Base-by-base conservation (phyloP, 2,888 invertebrate genomes). In the Melieria crassipennis region DNA sequence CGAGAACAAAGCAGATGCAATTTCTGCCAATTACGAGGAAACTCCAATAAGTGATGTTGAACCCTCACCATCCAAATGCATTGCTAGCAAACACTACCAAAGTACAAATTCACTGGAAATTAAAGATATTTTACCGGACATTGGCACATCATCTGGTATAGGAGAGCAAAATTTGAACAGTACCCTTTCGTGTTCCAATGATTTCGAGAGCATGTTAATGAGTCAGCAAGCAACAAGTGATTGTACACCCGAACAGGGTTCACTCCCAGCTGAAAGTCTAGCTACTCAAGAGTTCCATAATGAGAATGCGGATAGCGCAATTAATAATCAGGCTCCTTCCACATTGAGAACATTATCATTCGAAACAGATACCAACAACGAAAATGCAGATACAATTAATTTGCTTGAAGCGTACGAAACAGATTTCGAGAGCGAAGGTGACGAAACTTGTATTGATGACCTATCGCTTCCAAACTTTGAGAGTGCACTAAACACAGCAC, bases 391-490 rank as follows among this genome's bases (percentile, higher is more conserved):
- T 61, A 71, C 68, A n/a, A 30, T 3, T 30, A 30, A 30, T 30
- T 30, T 30, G 30, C 30, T 30, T 30, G 30, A 30, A 30, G 30
- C 30, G 30, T 81, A 79, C 68, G 78, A 78, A 64, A 74, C 75
- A 3, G 79, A 79, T 61, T 80, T 79, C 55, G 76, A 78, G 69
- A 67, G 63, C n/a, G 73, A 70, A 48, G 76, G 74, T 50, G 79
- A 81, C 65, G 78, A 78, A 57, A 82, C 81, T 11, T 74, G 77
- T 56, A 77, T 84, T 66, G 82, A 84, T 69, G 81, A 84, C 70
- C 74, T 83, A 13, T 80, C 83, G 3, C 66, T 81, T 65, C 82
- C 84, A 42, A 78, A 79, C 67, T 80, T 82, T 70, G 82, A 83
- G 70, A 78, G 76, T n/a, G 80, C 80, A 3, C 70, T 68, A 7